Evolutionary conservation across 2,888 invertebrate species (phyloP).

Genomic region (Heteropelma amictum): DNA sequence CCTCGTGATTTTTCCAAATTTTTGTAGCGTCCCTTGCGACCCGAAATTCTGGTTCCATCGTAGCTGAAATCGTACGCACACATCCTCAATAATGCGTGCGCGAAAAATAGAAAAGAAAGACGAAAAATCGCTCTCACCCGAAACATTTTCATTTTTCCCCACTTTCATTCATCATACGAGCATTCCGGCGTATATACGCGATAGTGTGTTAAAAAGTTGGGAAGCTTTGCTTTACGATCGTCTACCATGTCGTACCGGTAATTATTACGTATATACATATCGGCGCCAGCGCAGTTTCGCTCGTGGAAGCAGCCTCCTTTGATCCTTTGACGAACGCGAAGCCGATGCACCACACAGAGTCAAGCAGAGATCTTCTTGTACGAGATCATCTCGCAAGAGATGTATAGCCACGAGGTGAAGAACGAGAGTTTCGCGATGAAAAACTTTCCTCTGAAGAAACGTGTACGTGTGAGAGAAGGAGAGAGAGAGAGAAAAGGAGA

Average conservation of each 20-base stretch:
- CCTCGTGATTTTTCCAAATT: no score
- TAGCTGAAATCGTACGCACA: no score
- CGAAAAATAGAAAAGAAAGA: not conserved
- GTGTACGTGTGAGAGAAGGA: slow-evolving; percentile 6
- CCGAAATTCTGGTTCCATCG: no score
- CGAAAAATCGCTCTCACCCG: no score
- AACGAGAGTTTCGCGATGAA: slow-evolving; percentile 44
- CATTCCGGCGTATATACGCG: no score
- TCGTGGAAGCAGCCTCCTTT: slow-evolving; percentile 45
- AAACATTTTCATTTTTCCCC: no score
- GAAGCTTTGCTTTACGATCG: slow-evolving; percentile 25
- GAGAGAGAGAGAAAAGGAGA: slow-evolving; percentile 2
- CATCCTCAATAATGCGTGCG: no score
- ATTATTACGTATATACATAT: slow-evolving; percentile 24
- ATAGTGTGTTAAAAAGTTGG: slow-evolving; percentile 7
- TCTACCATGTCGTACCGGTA: slow-evolving; percentile 9
- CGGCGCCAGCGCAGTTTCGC: slow-evolving; percentile 48
- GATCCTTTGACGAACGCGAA: slow-evolving; percentile 55
- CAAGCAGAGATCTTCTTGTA: slow-evolving; percentile 16
- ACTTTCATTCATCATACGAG: no score
- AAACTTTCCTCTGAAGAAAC: slow-evolving; percentile 1
- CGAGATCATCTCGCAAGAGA: slow-evolving; percentile 24
- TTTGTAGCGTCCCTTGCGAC: no score
- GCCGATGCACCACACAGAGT: slow-evolving; percentile 1
- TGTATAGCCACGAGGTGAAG: slow-evolving; percentile 45